These are phyloP conservation scores for Molanna angustata DNA, from an alignment of 2,888 invertebrate genomes.

Conservation along the genomic window DNA sequence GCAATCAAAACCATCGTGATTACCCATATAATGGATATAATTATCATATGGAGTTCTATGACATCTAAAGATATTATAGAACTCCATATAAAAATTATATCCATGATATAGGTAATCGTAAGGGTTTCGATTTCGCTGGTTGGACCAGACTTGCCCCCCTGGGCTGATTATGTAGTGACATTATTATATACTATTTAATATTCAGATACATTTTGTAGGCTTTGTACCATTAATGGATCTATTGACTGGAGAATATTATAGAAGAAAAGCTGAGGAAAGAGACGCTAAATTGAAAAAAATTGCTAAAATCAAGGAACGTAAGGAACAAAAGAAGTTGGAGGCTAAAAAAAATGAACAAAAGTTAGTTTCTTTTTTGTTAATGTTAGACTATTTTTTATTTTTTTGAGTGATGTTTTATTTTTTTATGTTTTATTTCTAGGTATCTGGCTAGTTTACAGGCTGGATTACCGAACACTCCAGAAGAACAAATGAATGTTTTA, in stretches of 20 bases:
- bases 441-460: slow-evolving; percentile 54
- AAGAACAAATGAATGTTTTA: slow-evolving; percentile 59
- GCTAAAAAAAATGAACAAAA: slow-evolving; percentile 41
- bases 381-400: not conserved
- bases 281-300: slow-evolving; percentile 34
- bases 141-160: too few relatives aligned
- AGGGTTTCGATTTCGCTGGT: too few relatives aligned
- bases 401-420: not conserved
- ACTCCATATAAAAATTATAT: too few relatives aligned
- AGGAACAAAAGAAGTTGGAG: slow-evolving; percentile 34
- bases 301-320: slow-evolving; percentile 35
- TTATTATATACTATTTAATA: not conserved
- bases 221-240: slow-evolving; percentile 56
- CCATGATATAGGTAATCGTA: too few relatives aligned
- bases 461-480: slow-evolving; percentile 60
- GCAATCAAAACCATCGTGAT: too few relatives aligned
- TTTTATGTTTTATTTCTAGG: slow-evolving; percentile 39
- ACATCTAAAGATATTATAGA: too few relatives aligned
- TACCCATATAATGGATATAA: too few relatives aligned
- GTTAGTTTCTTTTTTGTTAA: slow-evolving; percentile 11
- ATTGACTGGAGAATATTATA: slow-evolving; percentile 55
- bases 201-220: slow-evolving; percentile 38
- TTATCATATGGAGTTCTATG: too few relatives aligned
- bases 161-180: too few relatives aligned
- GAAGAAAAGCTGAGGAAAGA: slow-evolving; percentile 37